Evolutionary conservation across 1,140 invertebrate species (phyloP), one percentile per base, ranked within the genome.

Genomic region (Lysiphlebus fabarum): DNA sequence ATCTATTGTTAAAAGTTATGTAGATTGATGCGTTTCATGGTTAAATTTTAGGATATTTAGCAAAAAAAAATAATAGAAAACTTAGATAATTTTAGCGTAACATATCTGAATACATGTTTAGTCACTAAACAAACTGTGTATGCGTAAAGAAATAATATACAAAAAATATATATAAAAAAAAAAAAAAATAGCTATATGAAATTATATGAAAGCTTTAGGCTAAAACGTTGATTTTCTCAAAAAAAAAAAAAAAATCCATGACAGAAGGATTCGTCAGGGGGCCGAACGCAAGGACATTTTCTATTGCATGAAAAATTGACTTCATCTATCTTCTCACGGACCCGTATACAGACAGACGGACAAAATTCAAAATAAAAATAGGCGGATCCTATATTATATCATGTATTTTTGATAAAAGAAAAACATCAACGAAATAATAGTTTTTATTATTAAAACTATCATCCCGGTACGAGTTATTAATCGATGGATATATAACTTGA

Each of bases 231-330:
- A 17, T 6, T 48, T 33, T 8, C 10, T 26, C 17, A 26, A 26
- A 11, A n/a, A n/a, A n/a, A 4, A 7, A 17, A 48, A 17, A 48
- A 33, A 14, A 48, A 17, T 5, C 45, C 45, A 33, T 48, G 45
- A 48, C 14, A 8, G 33, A 48, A 26, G 10, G 11, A 48, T 48
- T 48, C 26, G 14, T 11, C 33, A 7, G 12, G 11, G 38, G 17
- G 17, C 17, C 17, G 17, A 26, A 26, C 17, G 17, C 17, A 53
- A 53, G 14, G 51, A 9, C 38, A 53, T 26, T 9, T 26, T 10
- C 38, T 7, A 10, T 53, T 14, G 12, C 14, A 42, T 42, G 51
- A 53, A 14, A 53, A 53, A 53, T 53, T 17, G 51, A 17, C 14
- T 17, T 53, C 51, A 53, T 53, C 33, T 8, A 53, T 53, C 41